A percentile compares a stretch with the other conserved stretches of the same genome.
Evolutionary conservation across 2,888 invertebrate genomes (phyloP).

Genomic region (Eupithecia inturbata): DNA sequence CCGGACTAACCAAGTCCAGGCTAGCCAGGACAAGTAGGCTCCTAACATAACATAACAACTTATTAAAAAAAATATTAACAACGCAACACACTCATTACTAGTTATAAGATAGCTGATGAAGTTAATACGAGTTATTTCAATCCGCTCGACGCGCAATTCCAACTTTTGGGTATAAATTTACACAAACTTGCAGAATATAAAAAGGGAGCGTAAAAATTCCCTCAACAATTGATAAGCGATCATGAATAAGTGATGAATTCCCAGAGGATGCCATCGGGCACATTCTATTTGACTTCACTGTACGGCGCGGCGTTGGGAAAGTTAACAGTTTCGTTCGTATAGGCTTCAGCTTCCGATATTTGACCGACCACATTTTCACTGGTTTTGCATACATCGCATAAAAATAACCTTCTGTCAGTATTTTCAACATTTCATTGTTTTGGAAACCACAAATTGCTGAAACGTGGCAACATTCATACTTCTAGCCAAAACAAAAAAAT

Average conservation of each 20-base stretch:
- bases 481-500: background rate
- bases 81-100: background rate
- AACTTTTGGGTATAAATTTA: background rate
- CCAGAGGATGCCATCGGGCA: conserved; percentile 17
- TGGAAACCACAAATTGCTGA: background rate
- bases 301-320: background rate
- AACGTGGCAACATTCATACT: background rate
- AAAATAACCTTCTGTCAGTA: background rate
- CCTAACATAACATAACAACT: no score
- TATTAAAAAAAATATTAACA: background rate
- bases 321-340: background rate
- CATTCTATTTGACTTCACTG: conserved; percentile 13
- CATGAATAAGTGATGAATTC: conserved; percentile 42
- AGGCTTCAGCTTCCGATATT: background rate
- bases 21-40: no score
- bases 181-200: conserved; percentile 8
- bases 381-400: background rate
- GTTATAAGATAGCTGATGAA: background rate
- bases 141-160: background rate
- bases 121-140: background rate
- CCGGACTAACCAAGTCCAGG: background rate
- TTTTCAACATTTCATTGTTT: background rate
- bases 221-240: conserved; percentile 32
- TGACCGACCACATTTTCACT: background rate
- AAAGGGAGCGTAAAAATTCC: background rate